phyloP scores from a whole-genome alignment of 2,113 vertebrate genomes.

The Coturnix japonica region DNA sequence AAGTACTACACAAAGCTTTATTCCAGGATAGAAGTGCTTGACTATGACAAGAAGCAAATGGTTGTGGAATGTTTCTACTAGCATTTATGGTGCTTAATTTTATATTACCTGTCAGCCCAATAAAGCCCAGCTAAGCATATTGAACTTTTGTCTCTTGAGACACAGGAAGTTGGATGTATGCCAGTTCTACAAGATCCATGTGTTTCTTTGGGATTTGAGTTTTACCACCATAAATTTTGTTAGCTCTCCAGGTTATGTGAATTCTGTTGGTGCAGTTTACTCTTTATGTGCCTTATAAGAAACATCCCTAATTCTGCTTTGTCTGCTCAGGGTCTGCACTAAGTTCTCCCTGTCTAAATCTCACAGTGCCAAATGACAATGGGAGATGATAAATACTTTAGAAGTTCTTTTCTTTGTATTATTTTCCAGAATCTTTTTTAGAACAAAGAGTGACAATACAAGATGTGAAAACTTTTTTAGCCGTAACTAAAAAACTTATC shows the following conservation, averaged over 20 bases:
- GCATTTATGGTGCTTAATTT: not conserved
- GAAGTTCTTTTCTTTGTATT: not conserved
- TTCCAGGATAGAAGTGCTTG: not conserved
- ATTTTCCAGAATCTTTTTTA: not conserved
- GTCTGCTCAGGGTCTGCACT: not conserved
- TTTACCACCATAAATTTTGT: not conserved
- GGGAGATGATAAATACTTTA: not conserved
- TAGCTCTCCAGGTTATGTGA: not conserved
- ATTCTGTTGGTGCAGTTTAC: not conserved
- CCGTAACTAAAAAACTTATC: not conserved
- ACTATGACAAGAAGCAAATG: not conserved
- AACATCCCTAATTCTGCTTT: not conserved
- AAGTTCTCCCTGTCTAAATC: not conserved
- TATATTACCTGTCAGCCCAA: not conserved
- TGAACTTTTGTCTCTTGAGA: not conserved
- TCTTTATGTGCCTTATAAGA: not conserved
- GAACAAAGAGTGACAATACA: not conserved
- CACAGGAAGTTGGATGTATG: not conserved
- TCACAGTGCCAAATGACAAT: not conserved
- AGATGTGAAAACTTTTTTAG: not conserved
- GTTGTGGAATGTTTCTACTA: not conserved
- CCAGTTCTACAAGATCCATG: not conserved
- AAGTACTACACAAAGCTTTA: not conserved
- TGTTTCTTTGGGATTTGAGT: not conserved
- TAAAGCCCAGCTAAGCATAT: not conserved